Evolutionary conservation across 2,113 vertebrate species (phyloP).

Genomic region (Rhodinocichla rosea): DNA sequence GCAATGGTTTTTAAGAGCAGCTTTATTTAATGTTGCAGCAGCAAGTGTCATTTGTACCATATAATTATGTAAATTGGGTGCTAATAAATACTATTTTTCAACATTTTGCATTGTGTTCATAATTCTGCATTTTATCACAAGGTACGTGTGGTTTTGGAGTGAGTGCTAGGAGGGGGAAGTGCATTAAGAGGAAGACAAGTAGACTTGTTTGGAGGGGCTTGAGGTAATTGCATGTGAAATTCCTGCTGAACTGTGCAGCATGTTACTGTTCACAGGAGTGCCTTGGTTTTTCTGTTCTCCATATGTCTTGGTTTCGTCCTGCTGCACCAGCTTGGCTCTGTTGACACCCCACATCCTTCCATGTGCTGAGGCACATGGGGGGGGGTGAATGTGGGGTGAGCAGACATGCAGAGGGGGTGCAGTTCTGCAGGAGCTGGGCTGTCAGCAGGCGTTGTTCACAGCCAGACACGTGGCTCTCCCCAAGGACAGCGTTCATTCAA

Average conservation of each 20-base stretch:
- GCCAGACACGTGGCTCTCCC: not conserved
- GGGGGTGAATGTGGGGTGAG: not conserved
- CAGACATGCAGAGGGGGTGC: fast-evolving
- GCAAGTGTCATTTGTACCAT: slow-evolving; percentile 72
- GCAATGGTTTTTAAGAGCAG: slow-evolving; percentile 61
- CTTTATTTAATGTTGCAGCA: slow-evolving; percentile 70
- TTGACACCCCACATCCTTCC: not conserved
- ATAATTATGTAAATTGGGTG: slow-evolving; percentile 73
- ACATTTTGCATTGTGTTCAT: slow-evolving; percentile 25
- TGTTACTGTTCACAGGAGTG: not conserved
- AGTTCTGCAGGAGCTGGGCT: not conserved
- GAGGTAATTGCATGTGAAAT: not conserved
- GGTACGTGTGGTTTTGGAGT: not conserved
- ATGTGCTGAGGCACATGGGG: fast-evolving
- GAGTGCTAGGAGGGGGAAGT: not conserved
- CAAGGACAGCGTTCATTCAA: not conserved
- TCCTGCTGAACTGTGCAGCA: fast-evolving
- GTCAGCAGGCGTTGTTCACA: fast-evolving
- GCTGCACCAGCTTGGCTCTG: not conserved
- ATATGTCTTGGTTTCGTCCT: fast-evolving
- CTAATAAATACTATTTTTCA: slow-evolving; percentile 77
- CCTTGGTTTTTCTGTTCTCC: not conserved
- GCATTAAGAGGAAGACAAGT: not conserved
- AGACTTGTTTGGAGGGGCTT: not conserved
- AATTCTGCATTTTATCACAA: not conserved